These are phyloP conservation scores for Heliornis fulica DNA, from an alignment of 2,113 vertebrate genomes.

Conservation along the genomic window DNA sequence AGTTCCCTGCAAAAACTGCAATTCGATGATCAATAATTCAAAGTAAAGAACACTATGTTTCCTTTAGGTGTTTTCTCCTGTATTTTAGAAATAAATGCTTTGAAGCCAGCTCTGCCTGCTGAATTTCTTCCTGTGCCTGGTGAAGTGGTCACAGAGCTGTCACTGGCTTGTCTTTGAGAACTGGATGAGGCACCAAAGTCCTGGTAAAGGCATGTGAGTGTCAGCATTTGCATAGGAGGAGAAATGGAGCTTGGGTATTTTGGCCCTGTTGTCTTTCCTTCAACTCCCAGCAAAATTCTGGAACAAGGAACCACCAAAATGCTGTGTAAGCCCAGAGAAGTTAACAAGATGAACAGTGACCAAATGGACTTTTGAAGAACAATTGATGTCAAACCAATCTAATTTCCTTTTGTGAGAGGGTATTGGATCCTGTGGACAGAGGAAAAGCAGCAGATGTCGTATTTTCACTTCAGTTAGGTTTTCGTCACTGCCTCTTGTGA, in stretches of 20 bases:
- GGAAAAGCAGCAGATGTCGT: not conserved
- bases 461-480: not conserved
- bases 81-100: too few relatives aligned
- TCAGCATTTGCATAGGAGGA: not conserved
- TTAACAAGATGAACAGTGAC: not conserved
- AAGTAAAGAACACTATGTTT: not conserved
- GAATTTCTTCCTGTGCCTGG: not conserved
- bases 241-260: not conserved
- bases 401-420: not conserved
- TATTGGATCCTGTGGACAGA: not conserved
- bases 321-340: not conserved
- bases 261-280: not conserved
- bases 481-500: not conserved
- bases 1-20: not conserved
- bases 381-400: not conserved
- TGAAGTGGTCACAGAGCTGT: not conserved
- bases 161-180: not conserved
- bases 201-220: not conserved
- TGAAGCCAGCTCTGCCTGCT: not conserved
- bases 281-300: not conserved
- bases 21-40: slow-evolving; percentile 5
- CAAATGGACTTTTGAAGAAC: not conserved
- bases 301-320: not conserved
- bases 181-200: not conserved
- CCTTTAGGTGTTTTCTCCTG: too few relatives aligned